These are phyloP conservation scores for Sinotaia quadrata DNA, from an alignment of 2,888 invertebrate species.

Conservation along the genomic window DNA sequence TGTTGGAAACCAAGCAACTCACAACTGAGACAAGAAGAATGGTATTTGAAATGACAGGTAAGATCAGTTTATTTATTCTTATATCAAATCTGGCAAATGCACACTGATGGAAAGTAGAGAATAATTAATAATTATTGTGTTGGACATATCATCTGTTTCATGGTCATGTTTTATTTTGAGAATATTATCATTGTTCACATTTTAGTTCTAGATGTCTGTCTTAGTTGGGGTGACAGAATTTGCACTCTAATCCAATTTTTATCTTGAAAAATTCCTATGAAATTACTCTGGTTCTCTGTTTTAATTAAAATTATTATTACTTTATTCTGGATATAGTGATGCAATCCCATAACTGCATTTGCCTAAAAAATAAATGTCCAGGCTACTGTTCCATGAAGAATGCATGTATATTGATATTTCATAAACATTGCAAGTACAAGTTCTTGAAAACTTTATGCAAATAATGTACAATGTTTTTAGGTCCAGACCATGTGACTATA, in stretches of 20 bases:
- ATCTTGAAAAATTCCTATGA: too few species aligned
- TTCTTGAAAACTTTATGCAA: background rate
- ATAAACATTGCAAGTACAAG: too few species aligned
- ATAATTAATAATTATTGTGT: background rate
- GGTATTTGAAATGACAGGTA: slow-evolving; percentile 62
- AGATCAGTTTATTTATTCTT: too few species aligned
- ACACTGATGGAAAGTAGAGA: slow-evolving; percentile 1
- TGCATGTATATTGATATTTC: slow-evolving; percentile 1
- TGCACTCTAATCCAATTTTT: too few species aligned
- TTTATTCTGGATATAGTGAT: too few species aligned
- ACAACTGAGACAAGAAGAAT: slow-evolving; percentile 40
- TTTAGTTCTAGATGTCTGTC: background rate
- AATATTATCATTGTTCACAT: background rate
- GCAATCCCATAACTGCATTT: too few species aligned
- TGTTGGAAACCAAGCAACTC: slow-evolving; percentile 40
- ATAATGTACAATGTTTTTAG: slow-evolving; percentile 69
- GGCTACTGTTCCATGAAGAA: too few species aligned
- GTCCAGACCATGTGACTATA: slow-evolving; percentile 80
- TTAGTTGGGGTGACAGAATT: too few species aligned
- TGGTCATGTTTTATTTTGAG: background rate
- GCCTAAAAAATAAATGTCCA: too few species aligned
- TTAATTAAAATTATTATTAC: too few species aligned
- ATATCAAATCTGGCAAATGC: background rate
- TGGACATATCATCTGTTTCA: background rate
- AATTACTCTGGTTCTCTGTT: too few species aligned